These are phyloP conservation scores for Pimephales promelas DNA, from an alignment of 2,113 vertebrate genomes.

Conservation along the genomic window DNA sequence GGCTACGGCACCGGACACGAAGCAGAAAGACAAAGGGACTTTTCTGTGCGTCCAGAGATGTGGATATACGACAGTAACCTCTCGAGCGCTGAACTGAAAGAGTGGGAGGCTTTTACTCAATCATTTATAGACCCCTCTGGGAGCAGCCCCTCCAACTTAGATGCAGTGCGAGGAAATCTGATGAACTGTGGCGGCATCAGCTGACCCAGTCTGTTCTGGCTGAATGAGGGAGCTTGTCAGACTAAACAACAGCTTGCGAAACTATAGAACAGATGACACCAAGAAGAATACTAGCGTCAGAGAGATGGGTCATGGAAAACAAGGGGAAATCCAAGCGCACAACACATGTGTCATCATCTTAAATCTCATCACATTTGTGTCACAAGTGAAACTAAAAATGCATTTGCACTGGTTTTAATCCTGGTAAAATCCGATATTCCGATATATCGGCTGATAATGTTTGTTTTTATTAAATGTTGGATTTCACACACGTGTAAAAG, in stretches of 20 bases:
- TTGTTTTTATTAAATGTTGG: no score
- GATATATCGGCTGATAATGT: no score
- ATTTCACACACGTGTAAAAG: no score
- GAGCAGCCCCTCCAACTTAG: background rate
- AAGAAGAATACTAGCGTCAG: background rate
- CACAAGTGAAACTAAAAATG: no score
- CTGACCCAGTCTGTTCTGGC: no score
- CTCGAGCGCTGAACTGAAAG: constrained; percentile 28
- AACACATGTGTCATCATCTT: background rate
- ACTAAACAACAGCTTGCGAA: background rate
- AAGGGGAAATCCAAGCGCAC: background rate
- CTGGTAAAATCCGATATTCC: no score
- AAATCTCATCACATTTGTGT: background rate
- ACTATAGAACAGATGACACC: background rate
- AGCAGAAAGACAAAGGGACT: constrained; percentile 32
- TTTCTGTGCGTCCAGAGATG: constrained; percentile 33
- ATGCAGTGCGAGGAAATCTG: background rate
- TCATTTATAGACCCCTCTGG: background rate
- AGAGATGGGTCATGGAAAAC: background rate
- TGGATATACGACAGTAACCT: constrained; percentile 8
- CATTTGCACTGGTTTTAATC: no score
- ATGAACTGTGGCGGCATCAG: constrained; percentile 1
- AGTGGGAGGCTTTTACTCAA: constrained; percentile 4
- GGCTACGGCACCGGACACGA: constrained; percentile 15
- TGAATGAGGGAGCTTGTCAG: background rate